Evolutionary conservation across 1,140 invertebrate genomes (phyloP).

Genomic region (Psilanteris sp.): DNA sequence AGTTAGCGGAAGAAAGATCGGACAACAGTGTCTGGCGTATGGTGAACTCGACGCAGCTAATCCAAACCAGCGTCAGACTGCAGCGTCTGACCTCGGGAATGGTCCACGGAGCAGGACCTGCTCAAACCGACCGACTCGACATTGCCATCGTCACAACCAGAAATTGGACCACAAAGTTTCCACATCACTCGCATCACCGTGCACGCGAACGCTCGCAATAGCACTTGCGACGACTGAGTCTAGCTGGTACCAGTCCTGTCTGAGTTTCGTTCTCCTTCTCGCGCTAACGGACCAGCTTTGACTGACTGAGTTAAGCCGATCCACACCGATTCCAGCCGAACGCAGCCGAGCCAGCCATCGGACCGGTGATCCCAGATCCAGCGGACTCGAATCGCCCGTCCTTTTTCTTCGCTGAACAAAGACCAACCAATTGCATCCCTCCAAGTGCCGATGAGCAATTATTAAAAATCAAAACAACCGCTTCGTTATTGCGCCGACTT

Average conservation of each 20-base stretch:
- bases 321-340: conserved; percentile 32
- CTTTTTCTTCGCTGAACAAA: background rate
- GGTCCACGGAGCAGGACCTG: conserved; percentile 17
- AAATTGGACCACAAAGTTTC: conserved; percentile 40
- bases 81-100: conserved; percentile 46
- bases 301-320: conserved; percentile 38
- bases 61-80: conserved; percentile 18
- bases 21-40: conserved; percentile 23
- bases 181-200: conserved; percentile 52
- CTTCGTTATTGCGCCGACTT: too few relatives aligned
- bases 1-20: conserved; percentile 22
- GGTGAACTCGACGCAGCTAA: too few relatives aligned
- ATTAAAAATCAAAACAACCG: too few relatives aligned
- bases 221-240: conserved; percentile 24
- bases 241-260: conserved; percentile 28
- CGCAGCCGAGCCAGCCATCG: conserved; percentile 4
- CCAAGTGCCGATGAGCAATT: too few relatives aligned
- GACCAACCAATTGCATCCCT: background rate
- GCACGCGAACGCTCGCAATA: conserved; percentile 32
- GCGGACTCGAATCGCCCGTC: background rate
- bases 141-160: conserved; percentile 21
- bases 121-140: conserved; percentile 14
- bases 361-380: conserved; percentile 16
- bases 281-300: conserved; percentile 59
- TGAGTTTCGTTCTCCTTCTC: conserved; percentile 53